Conservation (phyloP, 2,888 invertebrate species). For the Noctuana brunneofusca region DNA sequence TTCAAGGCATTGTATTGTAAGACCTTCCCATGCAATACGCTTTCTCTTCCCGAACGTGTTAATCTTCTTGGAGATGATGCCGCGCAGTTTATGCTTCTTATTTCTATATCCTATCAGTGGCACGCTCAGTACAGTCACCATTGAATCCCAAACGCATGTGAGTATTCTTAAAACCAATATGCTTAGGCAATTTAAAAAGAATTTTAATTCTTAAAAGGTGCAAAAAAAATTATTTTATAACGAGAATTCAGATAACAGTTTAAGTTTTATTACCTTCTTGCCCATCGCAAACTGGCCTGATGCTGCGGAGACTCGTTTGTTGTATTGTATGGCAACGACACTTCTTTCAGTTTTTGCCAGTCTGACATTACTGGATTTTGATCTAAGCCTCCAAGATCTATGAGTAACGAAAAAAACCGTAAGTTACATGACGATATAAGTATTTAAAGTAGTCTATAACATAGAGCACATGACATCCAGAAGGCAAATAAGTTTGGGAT, state of each 20-base stretch:
- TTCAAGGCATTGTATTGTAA: slow-evolving; percentile 93
- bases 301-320: slow-evolving; percentile 87
- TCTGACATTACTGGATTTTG: slow-evolving; percentile 93
- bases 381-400: slow-evolving; percentile 91
- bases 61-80: slow-evolving; percentile 83
- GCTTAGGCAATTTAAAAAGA: neutral
- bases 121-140: slow-evolving; percentile 93
- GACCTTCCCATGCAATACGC: slow-evolving; percentile 84
- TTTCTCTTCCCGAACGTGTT: slow-evolving; percentile 73
- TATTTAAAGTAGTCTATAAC: neutral
- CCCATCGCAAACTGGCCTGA: slow-evolving; percentile 90
- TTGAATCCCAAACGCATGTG: slow-evolving; percentile 95
- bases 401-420: neutral
- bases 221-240: no score
- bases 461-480: no score
- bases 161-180: slow-evolving; percentile 83
- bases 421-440: neutral
- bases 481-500: no score
- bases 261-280: slow-evolving; percentile 76
- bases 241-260: neutral
- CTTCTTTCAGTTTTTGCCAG: slow-evolving; percentile 92
- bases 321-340: slow-evolving; percentile 85
- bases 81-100: slow-evolving; percentile 67
- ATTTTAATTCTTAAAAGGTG: neutral
- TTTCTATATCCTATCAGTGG: slow-evolving; percentile 84